Evolutionary conservation across 2,113 vertebrate species (phyloP), one percentile per base, ranked within the genome.

Genomic region (Sporophila hypoxantha): DNA sequence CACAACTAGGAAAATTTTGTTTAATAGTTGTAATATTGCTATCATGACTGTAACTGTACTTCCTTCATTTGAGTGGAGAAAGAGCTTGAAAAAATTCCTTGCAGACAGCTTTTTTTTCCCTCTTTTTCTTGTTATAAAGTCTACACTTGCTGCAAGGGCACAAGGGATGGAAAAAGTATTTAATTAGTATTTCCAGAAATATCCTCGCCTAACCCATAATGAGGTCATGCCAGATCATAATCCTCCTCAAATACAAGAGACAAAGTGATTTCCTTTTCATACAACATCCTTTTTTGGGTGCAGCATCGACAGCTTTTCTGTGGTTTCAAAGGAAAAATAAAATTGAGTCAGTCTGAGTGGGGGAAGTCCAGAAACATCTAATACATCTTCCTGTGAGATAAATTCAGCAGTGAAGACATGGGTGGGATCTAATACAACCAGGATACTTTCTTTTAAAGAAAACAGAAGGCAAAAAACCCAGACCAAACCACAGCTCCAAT

Each of bases 141-240:
- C 95, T 94, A 87, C 44, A 82, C 67, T 76, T 82, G 84, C 87
- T 93, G 79, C 42, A 64, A 93, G 93, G 94, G 91, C 89, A 94
- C 90, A 95, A 92, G 81, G 94, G 90, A 97, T 85, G 91, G 88
- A 92, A 88, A 82, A 93, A 94, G 94, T 93, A 95, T 96, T 96
- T 97, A 92, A 96, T 95, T 95, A 96, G 94, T 95, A 91, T 94
- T 96, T 96, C 95, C 95, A 96, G 91, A 96, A 96, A 96, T 96
- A 95, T 94, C 94, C 87, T 94, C 82, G 78, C 82, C 95, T 92
- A 68, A 83, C 90, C 96, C 90, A 90, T 95, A 96, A 96, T 94
- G 95, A 96, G 94, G 94, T 95, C 94, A 95, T 46, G 64, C 85
- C 89, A 87, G 95, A 96, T 95, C 91, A 94, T 93, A 95, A 95